Evolutionary conservation across 2,888 invertebrate genomes (phyloP), one percentile per base, ranked within the genome.

Genomic region (Chirona hameri): DNA sequence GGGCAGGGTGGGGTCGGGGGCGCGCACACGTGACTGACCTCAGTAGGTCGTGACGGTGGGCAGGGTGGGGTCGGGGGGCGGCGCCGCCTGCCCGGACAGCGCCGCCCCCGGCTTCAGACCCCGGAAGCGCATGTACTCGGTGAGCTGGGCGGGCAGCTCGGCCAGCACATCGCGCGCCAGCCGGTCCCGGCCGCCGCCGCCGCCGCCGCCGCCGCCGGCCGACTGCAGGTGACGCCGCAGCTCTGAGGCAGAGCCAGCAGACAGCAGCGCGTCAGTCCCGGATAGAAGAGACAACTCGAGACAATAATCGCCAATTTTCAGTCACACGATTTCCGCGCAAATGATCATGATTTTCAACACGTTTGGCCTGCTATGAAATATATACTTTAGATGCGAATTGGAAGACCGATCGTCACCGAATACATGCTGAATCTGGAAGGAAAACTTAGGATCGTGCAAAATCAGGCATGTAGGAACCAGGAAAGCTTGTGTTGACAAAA

Each of bases 121-220:
- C 39, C 76, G 76, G 15, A 31, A 9, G 24, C 21, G 24, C 90
- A 91, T 90, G 86, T 88, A 90, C 0, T 88, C 87, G 57, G 89
- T 87, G 76, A 91, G 87, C 86, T 91, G 91, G 31, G 88, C 88
- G 0, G 91, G 91, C 24, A 91, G 89, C 87, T 91, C 91, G 27
- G 90, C 91, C 82, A 91, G 86, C 0, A 91, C 91, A 86, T 90
- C 91, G 85, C 90, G 90, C 29, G 91, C 91, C 48, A 91, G 87
- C 55, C 86, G 85, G 14, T 82, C 84, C 48, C 83, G 84, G 81
- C 83, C 82, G 81, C 79, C 29, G 18, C 57, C 79, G 31, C 24
- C 39, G 31, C 46, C 60, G 29, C 81, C 60, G 81, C 83, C 82
- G 81, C 79, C 29, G 18, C 57, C 79, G 31, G 18, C 29, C 15